These are phyloP conservation scores for Cottus gobio DNA, from an alignment of 2,113 vertebrate genomes.

Conservation along the genomic window DNA sequence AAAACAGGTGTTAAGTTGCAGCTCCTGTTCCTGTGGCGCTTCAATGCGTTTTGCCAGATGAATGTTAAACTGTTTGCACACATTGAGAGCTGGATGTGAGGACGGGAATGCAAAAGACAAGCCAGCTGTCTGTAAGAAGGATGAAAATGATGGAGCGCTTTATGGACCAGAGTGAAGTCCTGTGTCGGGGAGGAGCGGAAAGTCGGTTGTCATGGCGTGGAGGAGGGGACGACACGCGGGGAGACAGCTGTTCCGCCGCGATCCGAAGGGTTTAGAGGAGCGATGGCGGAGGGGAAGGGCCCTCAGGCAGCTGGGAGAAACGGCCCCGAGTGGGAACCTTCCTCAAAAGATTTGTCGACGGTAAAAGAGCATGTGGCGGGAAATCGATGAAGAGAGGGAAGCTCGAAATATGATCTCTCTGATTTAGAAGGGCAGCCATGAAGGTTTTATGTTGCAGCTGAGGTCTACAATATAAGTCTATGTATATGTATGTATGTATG, in stretches of 20 bases:
- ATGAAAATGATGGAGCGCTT: not conserved
- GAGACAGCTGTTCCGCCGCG: conserved; percentile 63
- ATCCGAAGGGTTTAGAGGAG: conserved; percentile 56
- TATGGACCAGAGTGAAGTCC: not conserved
- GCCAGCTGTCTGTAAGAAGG: not conserved
- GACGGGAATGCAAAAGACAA: not conserved
- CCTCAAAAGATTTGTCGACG: conserved; percentile 9
- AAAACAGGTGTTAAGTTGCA: too few relatives aligned
- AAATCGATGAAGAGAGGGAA: conserved; percentile 12
- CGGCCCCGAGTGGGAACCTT: not conserved
- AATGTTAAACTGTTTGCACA: not conserved
- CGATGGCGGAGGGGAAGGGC: conserved; percentile 20
- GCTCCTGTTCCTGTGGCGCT: not conserved
- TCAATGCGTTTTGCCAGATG: not conserved
- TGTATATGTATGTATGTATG: too few relatives aligned
- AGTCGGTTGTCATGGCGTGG: not conserved
- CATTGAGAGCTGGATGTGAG: not conserved
- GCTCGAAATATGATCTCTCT: conserved; percentile 1
- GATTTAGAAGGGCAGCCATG: conserved; percentile 24
- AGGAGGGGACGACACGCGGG: conserved; percentile 37
- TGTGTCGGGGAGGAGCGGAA: not conserved
- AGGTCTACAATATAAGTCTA: not conserved
- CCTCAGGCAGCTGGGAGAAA: conserved; percentile 4
- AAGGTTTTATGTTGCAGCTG: conserved; percentile 13
- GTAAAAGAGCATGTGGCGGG: not conserved